Percentiles rank a stretch among this genome's conserved stretches.
Evolutionary conservation across 2,797 vertebrate genomes (phyloP).

Genomic region (Anabas testudineus): DNA sequence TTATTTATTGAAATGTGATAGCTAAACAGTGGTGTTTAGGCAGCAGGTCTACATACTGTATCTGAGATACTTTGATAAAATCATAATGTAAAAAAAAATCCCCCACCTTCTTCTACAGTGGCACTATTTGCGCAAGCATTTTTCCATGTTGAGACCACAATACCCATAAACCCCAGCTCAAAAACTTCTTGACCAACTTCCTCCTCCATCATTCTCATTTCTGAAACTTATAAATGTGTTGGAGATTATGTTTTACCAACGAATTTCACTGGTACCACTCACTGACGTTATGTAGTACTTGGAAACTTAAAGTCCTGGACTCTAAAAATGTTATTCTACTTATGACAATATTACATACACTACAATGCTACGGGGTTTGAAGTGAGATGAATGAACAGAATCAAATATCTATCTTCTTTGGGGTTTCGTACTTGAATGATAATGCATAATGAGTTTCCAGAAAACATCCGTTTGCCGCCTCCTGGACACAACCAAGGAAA

Average conservation of each 20-base stretch:
- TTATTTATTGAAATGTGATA: background rate
- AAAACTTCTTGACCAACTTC: conserved; percentile 34
- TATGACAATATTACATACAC: background rate
- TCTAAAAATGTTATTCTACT: background rate
- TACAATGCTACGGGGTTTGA: background rate
- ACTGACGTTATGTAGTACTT: background rate
- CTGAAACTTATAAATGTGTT: background rate
- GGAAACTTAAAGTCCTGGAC: background rate
- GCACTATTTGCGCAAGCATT: conserved; percentile 25
- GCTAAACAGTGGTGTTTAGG: background rate
- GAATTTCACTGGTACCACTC: conserved; percentile 5
- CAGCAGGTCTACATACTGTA: background rate
- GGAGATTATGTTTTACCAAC: conserved; percentile 3
- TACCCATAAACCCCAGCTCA: conserved; percentile 34
- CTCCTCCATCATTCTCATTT: conserved; percentile 31
- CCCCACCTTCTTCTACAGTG: conserved; percentile 23
- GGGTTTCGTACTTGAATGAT: conserved; percentile 36
- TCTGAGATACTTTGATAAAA: background rate
- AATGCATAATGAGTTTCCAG: conserved; percentile 25
- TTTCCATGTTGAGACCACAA: conserved; percentile 38
- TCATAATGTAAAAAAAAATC: conserved; percentile 22
- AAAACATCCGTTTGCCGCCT: conserved; percentile 63
- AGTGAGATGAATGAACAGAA: conserved; percentile 16
- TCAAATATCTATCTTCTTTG: conserved; percentile 23
- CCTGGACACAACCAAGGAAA: conserved; percentile 72